phyloP scores from a whole-genome alignment of 2,113 vertebrate species.

The Rana temporaria region DNA sequence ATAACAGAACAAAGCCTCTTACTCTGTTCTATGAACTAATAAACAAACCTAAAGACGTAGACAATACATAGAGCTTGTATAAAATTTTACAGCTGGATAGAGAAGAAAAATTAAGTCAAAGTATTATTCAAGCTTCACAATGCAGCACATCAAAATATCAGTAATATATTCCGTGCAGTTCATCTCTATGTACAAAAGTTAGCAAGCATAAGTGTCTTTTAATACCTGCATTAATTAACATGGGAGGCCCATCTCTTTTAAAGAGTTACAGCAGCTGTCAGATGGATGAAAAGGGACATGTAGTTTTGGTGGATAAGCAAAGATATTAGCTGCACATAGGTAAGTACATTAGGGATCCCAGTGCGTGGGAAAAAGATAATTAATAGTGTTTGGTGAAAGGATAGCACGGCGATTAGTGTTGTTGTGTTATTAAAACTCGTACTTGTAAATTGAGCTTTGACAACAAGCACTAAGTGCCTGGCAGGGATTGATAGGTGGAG shows the following conservation, averaged over 20 bases:
- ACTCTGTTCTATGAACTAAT: too few relatives aligned
- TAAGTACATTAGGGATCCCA: slow-evolving; percentile 48
- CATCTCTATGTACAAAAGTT: not conserved
- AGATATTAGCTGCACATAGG: slow-evolving; percentile 32
- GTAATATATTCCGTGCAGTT: not conserved
- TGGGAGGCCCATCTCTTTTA: not conserved
- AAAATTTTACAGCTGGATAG: too few relatives aligned
- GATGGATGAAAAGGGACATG: slow-evolving; percentile 20
- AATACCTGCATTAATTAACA: not conserved
- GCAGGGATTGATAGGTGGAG: slow-evolving; percentile 13
- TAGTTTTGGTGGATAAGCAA: slow-evolving; percentile 4
- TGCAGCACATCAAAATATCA: too few relatives aligned
- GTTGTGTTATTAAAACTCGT: slow-evolving; percentile 44
- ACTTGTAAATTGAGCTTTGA: slow-evolving; percentile 44
- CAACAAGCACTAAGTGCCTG: slow-evolving; percentile 17
- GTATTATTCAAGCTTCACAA: too few relatives aligned
- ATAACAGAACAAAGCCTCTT: too few relatives aligned
- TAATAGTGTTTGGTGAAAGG: slow-evolving; percentile 39
- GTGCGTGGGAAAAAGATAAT: slow-evolving; percentile 43
- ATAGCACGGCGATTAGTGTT: slow-evolving; percentile 36
- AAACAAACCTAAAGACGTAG: too few relatives aligned
- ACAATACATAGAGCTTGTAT: too few relatives aligned
- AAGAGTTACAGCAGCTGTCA: slow-evolving; percentile 13
- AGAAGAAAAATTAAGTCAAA: too few relatives aligned
- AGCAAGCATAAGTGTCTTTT: not conserved